Evolutionary conservation across 2,888 invertebrate species (phyloP).

Genomic region (Meliscaeva auricollis): DNA sequence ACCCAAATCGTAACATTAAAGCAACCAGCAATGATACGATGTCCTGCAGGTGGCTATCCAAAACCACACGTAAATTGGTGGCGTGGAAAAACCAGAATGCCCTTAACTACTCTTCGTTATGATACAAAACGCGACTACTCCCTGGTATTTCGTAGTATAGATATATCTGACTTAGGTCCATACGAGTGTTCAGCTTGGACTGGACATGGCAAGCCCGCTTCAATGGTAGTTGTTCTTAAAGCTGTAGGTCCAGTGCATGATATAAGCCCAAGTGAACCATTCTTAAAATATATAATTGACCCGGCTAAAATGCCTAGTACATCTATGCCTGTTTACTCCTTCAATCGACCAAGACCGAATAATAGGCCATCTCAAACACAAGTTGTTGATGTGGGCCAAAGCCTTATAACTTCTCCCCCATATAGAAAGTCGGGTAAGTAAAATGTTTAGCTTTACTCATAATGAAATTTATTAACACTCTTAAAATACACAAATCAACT

Average conservation of each 20-base stretch:
- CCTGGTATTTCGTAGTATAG: conserved; percentile 89
- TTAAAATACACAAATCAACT: neutral
- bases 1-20: conserved; percentile 89
- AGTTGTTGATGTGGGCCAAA: conserved; percentile 57
- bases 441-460: neutral
- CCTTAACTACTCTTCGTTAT: conserved; percentile 85
- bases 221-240: conserved; percentile 90
- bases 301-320: conserved; percentile 84
- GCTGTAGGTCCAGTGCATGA: conserved; percentile 89
- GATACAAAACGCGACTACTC: conserved; percentile 91
- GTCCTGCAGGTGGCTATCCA: conserved; percentile 93
- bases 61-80: conserved; percentile 93
- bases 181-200: conserved; percentile 97
- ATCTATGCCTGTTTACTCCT: conserved; percentile 82
- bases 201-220: conserved; percentile 90
- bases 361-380: conserved; percentile 79
- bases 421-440: conserved; percentile 75
- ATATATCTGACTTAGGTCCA: conserved; percentile 90
- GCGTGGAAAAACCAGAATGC: conserved; percentile 91
- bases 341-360: conserved; percentile 83
- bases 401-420: conserved; percentile 55
- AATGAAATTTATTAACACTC: too few relatives aligned
- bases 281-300: conserved; percentile 87
- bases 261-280: conserved; percentile 86
- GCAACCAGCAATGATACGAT: conserved; percentile 89